A percentile compares a stretch with the other conserved stretches of the same genome.
Conservation (phyloP, 2,113 vertebrate genomes). For the Phylloscopus trochilus region DNA sequence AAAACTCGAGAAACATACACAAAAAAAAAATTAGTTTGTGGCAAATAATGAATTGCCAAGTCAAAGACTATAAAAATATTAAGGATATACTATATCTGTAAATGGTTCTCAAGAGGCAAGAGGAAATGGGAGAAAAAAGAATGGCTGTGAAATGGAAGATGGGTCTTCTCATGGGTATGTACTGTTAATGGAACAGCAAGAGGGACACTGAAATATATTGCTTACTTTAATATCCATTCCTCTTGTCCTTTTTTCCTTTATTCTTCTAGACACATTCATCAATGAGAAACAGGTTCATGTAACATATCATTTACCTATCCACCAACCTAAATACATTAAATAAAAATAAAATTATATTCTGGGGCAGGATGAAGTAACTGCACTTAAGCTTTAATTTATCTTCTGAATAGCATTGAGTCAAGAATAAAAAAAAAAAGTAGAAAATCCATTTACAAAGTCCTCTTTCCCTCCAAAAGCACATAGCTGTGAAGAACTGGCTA, state of each 20-base stretch:
- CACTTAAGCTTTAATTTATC: not conserved
- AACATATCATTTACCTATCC: constrained; percentile 11
- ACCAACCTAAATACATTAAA: not conserved
- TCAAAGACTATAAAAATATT: constrained; percentile 29
- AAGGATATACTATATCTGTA: not conserved
- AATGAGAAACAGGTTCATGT: constrained; percentile 8
- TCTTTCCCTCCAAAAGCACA: not conserved
- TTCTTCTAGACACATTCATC: constrained; percentile 25
- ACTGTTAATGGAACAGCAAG: not conserved
- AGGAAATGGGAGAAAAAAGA: constrained; percentile 10
- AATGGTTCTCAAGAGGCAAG: not conserved
- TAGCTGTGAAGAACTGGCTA: not conserved
- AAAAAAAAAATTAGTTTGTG: not conserved
- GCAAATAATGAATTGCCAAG: constrained; percentile 13
- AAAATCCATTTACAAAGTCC: not conserved
- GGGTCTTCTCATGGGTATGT: not conserved
- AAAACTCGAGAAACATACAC: not conserved
- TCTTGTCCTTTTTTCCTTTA: not conserved
- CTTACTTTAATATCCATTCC: constrained; percentile 17
- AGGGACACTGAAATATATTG: constrained; percentile 16
- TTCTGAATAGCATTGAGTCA: not conserved
- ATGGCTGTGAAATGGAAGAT: not conserved
- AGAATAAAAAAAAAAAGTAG: not conserved
- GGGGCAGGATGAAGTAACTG: not conserved
- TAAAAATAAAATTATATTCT: constrained; percentile 2